Evolutionary conservation across 2,888 invertebrate genomes (phyloP).

Genomic region (Noctua comes): DNA sequence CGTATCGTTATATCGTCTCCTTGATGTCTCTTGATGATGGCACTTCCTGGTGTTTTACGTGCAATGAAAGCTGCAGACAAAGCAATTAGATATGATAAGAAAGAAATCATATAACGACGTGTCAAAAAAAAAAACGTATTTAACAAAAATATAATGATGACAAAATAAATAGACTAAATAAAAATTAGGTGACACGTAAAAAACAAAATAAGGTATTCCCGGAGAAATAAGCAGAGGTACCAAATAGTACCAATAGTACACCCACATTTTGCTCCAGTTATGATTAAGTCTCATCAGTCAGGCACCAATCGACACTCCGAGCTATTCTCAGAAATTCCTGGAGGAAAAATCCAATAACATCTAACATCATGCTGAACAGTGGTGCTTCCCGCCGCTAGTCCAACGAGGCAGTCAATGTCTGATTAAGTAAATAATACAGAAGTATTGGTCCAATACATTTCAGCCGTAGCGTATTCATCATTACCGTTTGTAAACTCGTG

Average conservation of each 20-base stretch:
- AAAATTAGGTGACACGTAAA: no score
- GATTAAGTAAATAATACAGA: not conserved
- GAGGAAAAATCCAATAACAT: not conserved
- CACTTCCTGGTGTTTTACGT: not conserved
- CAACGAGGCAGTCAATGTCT: not conserved
- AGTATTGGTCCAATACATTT: not conserved
- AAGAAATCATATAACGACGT: not conserved
- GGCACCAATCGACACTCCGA: not conserved
- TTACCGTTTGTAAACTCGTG: no score
- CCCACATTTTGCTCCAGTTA: not conserved
- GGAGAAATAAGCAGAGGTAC: no score
- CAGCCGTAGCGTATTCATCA: no score
- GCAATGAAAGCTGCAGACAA: not conserved
- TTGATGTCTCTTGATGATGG: not conserved
- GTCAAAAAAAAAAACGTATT: no score
- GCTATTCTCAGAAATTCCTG: not conserved
- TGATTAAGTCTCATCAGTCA: no score
- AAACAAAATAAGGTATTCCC: no score
- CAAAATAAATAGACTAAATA: no score
- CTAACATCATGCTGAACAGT: not conserved
- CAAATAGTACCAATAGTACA: not conserved
- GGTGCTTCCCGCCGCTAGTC: not conserved
- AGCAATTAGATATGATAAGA: not conserved
- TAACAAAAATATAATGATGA: no score
- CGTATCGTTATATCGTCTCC: slow-evolving; percentile 6